A percentile compares a stretch with the other conserved stretches of the same genome.
Evolutionary conservation across 2,797 vertebrate genomes (phyloP).

Genomic region (Tenualosa ilisha): DNA sequence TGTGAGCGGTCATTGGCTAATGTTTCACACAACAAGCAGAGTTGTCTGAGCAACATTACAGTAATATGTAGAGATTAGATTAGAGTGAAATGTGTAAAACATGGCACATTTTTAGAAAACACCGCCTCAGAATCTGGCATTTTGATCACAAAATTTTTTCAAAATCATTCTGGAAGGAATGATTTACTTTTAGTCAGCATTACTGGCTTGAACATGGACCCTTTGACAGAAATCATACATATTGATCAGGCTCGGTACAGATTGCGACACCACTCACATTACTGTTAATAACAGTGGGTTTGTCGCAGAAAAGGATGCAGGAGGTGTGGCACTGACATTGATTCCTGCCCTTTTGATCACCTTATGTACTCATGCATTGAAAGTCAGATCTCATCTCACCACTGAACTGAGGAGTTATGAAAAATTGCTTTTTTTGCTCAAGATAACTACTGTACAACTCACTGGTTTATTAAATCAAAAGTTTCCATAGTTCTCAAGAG

Average conservation of each 20-base stretch:
- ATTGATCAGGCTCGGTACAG: too few relatives aligned
- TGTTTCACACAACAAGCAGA: neutral
- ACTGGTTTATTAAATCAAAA: neutral
- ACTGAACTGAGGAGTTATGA: neutral
- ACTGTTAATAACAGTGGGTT: neutral
- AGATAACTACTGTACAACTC: neutral
- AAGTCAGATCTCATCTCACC: neutral
- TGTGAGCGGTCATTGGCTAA: too few relatives aligned
- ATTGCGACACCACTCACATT: neutral
- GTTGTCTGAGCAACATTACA: neutral
- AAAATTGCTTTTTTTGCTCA: too few relatives aligned
- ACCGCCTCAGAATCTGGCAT: too few relatives aligned
- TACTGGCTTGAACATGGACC: too few relatives aligned
- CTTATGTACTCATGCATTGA: neutral
- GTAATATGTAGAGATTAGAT: too few relatives aligned
- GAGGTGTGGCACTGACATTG: neutral
- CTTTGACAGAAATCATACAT: neutral
- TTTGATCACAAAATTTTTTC: too few relatives aligned
- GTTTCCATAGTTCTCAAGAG: neutral
- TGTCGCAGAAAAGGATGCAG: neutral
- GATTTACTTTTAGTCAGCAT: too few relatives aligned
- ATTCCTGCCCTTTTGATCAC: neutral
- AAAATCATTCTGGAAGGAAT: too few relatives aligned
- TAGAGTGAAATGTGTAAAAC: too few relatives aligned
- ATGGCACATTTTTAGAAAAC: too few relatives aligned